Conservation (phyloP, 2,113 vertebrate genomes). For the Rhineura floridana region DNA sequence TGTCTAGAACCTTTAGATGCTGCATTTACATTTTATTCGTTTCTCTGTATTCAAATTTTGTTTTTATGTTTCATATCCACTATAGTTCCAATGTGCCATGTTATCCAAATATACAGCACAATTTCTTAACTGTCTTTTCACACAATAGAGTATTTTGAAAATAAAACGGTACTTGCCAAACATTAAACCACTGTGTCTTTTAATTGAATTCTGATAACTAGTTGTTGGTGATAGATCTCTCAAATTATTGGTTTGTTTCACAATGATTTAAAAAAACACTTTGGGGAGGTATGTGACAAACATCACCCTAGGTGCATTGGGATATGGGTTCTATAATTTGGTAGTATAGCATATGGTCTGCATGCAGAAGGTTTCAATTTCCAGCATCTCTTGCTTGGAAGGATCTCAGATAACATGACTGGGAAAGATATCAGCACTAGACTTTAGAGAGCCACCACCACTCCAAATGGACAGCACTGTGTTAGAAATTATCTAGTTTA, state of each 20-base stretch:
- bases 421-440: too few relatives aligned
- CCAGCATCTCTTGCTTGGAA: too few relatives aligned
- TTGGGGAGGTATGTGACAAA: background rate
- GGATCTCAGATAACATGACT: too few relatives aligned
- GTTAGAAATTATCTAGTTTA: too few relatives aligned
- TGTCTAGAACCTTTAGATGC: background rate
- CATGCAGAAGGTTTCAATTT: too few relatives aligned
- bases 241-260: background rate
- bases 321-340: background rate
- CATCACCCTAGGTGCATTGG: background rate
- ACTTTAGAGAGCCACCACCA: too few relatives aligned
- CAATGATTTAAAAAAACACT: background rate
- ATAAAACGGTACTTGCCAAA: constrained; percentile 65
- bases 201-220: background rate
- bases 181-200: constrained; percentile 29
- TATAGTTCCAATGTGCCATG: constrained; percentile 44
- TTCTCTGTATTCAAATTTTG: background rate
- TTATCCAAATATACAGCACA: background rate
- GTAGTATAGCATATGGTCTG: background rate
- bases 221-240: background rate
- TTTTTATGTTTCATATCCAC: background rate
- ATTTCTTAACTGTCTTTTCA: constrained; percentile 22
- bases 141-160: constrained; percentile 23
- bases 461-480: too few relatives aligned
- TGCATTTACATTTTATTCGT: background rate